Base-by-base conservation (phyloP, 2,888 invertebrate genomes). In the Acronicta alni region DNA sequence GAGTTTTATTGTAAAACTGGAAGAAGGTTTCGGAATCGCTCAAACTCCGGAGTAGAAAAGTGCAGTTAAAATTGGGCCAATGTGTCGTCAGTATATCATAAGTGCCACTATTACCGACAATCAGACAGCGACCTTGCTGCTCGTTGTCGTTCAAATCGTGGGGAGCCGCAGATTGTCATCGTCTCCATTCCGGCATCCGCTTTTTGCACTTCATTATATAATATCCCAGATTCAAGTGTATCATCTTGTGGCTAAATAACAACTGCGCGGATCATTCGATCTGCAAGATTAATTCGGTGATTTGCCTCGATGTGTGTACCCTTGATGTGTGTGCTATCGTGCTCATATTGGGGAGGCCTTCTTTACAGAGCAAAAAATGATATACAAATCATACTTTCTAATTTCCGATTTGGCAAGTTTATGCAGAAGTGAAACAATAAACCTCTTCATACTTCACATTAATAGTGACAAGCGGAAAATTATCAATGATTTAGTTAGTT, bases 81-180 rank as follows among this genome's bases (percentile, higher is more conserved):
- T 86, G 79, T 89, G 89, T 83, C 89, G 89, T 77, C 83, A 74
- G 84, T 84, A 83, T 86, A 87, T 88, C 85, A 84, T 87, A 89
- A 89, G 88, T 86, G 87, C 79, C 69, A 86, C 86, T 87, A 91
- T 93, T 93, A 93, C 90, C 82, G 86, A 83, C 93, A 93, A 94
- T 94, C 93, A 93, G 89, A 82, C 86, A 79, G 75, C 88, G 93
- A 92, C 94, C 93, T 93, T 93, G 93, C 84, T 78, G 90, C 93
- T 93, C 87, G 91, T 93, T 93, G 92, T 86, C 85, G 88, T 86
- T 80, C 84, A 88, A 89, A 89, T 90, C 90, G 93, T 90, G 90
- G 94, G 93, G 93, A 90, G 89, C 80, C 84, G 85, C 89, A 90
- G 91, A 91, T 92, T 91, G 90, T 83, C 90, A 89, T 91, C 89